Evolutionary conservation across 2,888 invertebrate species (phyloP), one percentile per base, ranked within the genome.

Genomic region (Drosophila dives): DNA sequence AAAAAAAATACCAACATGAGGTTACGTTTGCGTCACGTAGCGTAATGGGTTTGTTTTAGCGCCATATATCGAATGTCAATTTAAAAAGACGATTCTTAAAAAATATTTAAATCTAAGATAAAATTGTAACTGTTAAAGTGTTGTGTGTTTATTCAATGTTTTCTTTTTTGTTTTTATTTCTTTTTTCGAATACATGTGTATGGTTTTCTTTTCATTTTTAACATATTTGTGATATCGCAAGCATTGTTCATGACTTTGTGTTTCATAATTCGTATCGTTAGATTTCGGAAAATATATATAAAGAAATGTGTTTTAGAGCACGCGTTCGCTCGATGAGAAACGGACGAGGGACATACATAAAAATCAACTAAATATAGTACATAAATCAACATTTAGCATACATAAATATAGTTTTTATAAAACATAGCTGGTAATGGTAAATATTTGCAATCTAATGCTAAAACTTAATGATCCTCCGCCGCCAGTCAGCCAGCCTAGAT

Each of bases 321-420:
- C 72, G 60, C 66, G 60, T 61, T 70, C 64, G 64, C 60, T 53
- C 71, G 59, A 56, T 72, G 62, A 50, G 51, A 61, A 50, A 71
- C 12, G 36, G 36, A 38, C 60, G 60, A 71, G 48, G 36, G n/a
- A 66, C 38, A 78, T 58, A 75, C 26, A 55, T 38, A 55, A 20
- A 72, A 79, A 81, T 81, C 77, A 80, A 77, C 74, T 82, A 79
- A 81, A 74, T 82, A 82, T 77, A 80, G 67, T 82, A 83, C 78
- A 83, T 72, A 80, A 80, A 81, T 80, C 81, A 81, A 81, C 83
- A 81, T 81, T 64, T 65, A 81, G 72, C 62, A 70, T 79, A 75
- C 67, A 58, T 79, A 76, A 80, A 59, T 51, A 66, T 66, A 71
- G 60, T 71, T 64, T 45, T 58, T 69, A 64, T 68, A 75, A 77